Evolutionary conservation across 2,888 invertebrate genomes (phyloP).

Genomic region (Hypercompe scribonia): DNA sequence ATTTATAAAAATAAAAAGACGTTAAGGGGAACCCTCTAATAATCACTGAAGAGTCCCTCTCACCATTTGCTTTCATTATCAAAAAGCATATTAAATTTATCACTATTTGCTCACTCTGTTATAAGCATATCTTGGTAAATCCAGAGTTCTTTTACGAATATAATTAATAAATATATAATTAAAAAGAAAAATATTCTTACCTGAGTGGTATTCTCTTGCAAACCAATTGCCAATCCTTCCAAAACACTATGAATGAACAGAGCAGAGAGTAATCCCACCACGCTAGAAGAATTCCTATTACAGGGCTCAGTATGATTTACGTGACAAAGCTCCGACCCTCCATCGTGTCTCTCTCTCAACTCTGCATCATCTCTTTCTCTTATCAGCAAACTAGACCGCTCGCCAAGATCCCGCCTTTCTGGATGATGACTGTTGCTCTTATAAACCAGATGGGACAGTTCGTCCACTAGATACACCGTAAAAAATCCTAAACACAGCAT

Average conservation of each 20-base stretch:
- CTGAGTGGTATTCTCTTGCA: slow-evolving; percentile 88
- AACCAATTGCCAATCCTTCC: slow-evolving; percentile 93
- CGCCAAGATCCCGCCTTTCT: slow-evolving; percentile 61
- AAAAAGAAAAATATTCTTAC: slow-evolving; percentile 69
- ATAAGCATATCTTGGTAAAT: not conserved
- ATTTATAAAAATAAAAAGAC: no score
- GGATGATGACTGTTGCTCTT: slow-evolving; percentile 48
- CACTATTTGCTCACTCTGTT: no score
- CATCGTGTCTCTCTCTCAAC: slow-evolving; percentile 67
- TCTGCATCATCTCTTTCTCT: slow-evolving; percentile 63
- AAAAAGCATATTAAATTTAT: no score
- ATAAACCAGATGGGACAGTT: slow-evolving; percentile 89
- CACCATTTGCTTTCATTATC: no score
- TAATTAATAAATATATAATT: no score
- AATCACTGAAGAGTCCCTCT: no score
- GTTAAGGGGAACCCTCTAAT: no score
- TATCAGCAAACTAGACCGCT: slow-evolving; percentile 64
- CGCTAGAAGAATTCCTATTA: slow-evolving; percentile 87
- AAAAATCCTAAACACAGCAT: slow-evolving; percentile 90
- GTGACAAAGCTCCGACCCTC: slow-evolving; percentile 86
- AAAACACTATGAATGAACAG: slow-evolving; percentile 92
- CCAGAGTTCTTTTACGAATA: not conserved
- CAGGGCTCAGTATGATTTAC: slow-evolving; percentile 90
- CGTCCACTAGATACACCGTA: slow-evolving; percentile 90
- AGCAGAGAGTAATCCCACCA: slow-evolving; percentile 90